phyloP scores from a whole-genome alignment of 2,797 vertebrate genomes.

The Sorex maritimensis region DNA sequence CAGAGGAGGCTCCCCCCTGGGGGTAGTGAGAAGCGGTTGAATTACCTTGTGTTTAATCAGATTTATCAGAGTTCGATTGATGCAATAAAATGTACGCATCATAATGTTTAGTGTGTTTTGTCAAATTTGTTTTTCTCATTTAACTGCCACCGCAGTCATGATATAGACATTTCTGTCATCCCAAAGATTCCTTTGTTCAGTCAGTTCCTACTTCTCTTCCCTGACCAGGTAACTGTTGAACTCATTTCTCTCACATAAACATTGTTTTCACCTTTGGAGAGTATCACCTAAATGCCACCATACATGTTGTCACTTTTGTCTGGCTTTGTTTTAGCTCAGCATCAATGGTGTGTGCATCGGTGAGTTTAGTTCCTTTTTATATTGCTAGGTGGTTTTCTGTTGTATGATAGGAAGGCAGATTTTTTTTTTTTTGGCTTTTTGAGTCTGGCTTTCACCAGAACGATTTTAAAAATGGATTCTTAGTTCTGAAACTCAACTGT shows the following conservation, averaged over 20 bases:
- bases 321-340: conserved; percentile 60
- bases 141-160: conserved; percentile 51
- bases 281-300: not conserved
- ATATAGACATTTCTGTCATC: not conserved
- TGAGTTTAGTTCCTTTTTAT: conserved; percentile 56
- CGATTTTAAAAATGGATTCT: no score
- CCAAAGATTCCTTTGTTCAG: not conserved
- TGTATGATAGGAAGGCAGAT: not conserved
- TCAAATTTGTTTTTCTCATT: conserved; percentile 36
- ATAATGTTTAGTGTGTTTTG: conserved; percentile 36
- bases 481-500: no score
- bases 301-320: conserved; percentile 3
- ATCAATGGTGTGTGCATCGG: conserved; percentile 13
- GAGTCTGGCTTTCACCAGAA: no score
- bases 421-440: not conserved
- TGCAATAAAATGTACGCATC: conserved; percentile 8
- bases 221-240: not conserved
- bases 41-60: conserved; percentile 22
- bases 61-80: conserved; percentile 43
- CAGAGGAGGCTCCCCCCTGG: not conserved
- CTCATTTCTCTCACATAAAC: not conserved
- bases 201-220: not conserved
- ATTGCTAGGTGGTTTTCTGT: conserved; percentile 51
- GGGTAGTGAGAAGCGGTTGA: not conserved
- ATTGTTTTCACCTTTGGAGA: conserved; percentile 40